Base-by-base conservation (phyloP, 2,113 vertebrate genomes). In the Camelus bactrianus region DNA sequence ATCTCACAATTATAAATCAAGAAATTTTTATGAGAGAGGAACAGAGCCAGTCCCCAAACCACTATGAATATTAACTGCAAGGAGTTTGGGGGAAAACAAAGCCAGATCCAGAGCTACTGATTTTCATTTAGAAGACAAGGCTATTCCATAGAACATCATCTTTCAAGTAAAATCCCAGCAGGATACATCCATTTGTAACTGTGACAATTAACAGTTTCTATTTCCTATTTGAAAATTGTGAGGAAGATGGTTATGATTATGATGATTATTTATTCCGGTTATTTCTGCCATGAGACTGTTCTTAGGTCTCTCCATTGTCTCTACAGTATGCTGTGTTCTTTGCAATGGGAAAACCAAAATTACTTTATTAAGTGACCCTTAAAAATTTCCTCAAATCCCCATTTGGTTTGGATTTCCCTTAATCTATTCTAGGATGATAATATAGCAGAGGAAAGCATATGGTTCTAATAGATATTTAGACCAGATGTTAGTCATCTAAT, bases 371-470 rank as follows among this genome's bases (percentile, higher is more conserved):
- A 98, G 98, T 98, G 98, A 98, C 98, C 98, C 98, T 98, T 98
- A 94, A 97, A 98, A 98, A 95, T 98, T 97, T 98, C 97, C 97
- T 62, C 75, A 98, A 98, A 98, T 97, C 98, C 98, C 98, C 98
- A 98, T 98, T 99, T 98, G 98, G 98, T 98, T 99, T 98, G 96
- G 89, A 98, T 99, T 99, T 98, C 98, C 98, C 97, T 96, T 97
- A 97, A 83, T 98, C 98, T 98, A 97, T 94, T 96, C 97, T 96
- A 97, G 72, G 96, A 98, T 87, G 98, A 98, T 98, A 98, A 97
- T 97, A 93, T 96, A 97, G 97, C 97, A 85, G 91, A 97, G 97
- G 91, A 93, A 92, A 98, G 93, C 98, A 98, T 98, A 97, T 98
- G 98, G 97, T 98, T 97, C 97, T 98, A 98, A 98, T 98, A 98